Conservation (phyloP, 2,113 vertebrate species). For the Ardeotis arabs region DNA sequence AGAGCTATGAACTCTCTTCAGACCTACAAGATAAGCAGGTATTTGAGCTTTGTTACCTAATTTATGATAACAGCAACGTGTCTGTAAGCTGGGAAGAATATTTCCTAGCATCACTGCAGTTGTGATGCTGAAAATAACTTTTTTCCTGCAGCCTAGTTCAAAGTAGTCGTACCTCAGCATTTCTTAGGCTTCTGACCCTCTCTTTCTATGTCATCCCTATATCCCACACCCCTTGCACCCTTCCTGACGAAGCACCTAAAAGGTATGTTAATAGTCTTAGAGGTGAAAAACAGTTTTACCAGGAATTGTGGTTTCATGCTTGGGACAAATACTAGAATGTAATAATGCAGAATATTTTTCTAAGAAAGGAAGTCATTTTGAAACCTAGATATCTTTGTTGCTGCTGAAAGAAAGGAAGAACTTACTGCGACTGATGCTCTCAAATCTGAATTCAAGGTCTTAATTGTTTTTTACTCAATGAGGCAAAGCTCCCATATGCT, state of each 20-base stretch:
- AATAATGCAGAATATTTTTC: not conserved
- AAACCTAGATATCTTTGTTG: not conserved
- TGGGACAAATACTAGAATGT: not conserved
- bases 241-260: not conserved
- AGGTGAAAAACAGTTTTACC: not conserved
- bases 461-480: not conserved
- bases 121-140: not conserved
- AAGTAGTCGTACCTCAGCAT: not conserved
- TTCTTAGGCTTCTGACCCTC: not conserved
- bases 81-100: not conserved
- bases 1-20: slow-evolving; percentile 99
- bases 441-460: not conserved
- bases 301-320: not conserved
- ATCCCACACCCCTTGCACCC: fast-evolving
- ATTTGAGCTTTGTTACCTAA: slow-evolving; percentile 3
- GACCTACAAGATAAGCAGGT: slow-evolving; percentile 99
- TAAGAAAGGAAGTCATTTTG: not conserved
- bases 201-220: not conserved
- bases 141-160: not conserved
- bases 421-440: not conserved
- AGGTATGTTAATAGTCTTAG: not conserved
- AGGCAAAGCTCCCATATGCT: not conserved
- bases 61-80: not conserved
- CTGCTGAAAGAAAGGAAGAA: not conserved
- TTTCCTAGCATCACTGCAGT: not conserved